Percentiles rank a stretch among this genome's conserved stretches.
phyloP scores from a whole-genome alignment of 2,888 invertebrate genomes.

The Scaptomyza tumidula region DNA sequence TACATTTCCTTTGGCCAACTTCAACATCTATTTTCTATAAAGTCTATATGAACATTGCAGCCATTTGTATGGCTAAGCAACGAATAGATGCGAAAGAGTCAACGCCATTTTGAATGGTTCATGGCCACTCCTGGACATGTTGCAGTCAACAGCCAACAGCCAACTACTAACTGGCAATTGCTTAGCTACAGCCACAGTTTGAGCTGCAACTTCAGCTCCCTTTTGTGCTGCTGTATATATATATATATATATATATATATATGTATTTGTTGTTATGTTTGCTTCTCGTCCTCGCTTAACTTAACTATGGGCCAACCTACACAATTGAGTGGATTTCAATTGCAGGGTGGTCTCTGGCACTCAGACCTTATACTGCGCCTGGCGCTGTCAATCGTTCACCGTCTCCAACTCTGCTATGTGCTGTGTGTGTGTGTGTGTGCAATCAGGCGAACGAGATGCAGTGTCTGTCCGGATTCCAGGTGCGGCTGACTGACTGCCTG shows the following conservation, averaged over 20 bases:
- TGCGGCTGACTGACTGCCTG: slow-evolving; percentile 54
- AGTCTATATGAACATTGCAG: background rate
- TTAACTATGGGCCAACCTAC: slow-evolving; percentile 47
- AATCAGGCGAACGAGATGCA: slow-evolving; percentile 56
- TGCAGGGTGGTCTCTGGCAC: slow-evolving; percentile 74
- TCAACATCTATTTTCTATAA: background rate
- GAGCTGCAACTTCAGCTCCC: slow-evolving; percentile 31
- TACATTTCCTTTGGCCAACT: too few relatives aligned
- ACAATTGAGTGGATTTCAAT: slow-evolving; percentile 77
- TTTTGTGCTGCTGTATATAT: slow-evolving; percentile 28
- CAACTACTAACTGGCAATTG: slow-evolving; percentile 22
- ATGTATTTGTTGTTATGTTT: slow-evolving; percentile 1
- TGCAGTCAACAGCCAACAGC: slow-evolving; percentile 26
- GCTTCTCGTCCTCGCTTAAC: slow-evolving; percentile 22
- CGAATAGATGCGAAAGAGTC: slow-evolving; percentile 25
- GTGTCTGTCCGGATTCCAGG: slow-evolving; percentile 53
- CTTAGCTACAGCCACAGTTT: slow-evolving; percentile 7
- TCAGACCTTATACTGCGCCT: slow-evolving; percentile 72
- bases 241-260: background rate
- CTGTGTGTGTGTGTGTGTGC: slow-evolving; percentile 66
- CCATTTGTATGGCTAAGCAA: slow-evolving; percentile 21
- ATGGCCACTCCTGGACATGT: slow-evolving; percentile 50
- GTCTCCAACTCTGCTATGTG: slow-evolving; percentile 20
- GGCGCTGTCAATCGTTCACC: slow-evolving; percentile 70
- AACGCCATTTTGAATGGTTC: slow-evolving; percentile 65